Evolutionary conservation across 2,888 invertebrate species (phyloP), one percentile per base, ranked within the genome.

Genomic region (Amiota minor): DNA sequence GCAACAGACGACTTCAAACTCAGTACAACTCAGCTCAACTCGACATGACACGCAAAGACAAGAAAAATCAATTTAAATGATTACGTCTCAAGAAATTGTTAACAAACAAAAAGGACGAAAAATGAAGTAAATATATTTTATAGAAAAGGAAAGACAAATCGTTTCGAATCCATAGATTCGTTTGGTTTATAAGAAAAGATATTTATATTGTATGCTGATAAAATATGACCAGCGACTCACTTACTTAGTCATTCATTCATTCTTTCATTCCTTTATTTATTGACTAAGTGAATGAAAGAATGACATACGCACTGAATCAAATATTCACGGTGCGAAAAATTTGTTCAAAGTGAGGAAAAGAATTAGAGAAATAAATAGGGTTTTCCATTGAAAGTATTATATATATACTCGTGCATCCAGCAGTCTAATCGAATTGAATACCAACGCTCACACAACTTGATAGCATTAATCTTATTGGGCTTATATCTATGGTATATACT

Each of bases 1-100:
- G n/a, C 12, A 16, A 16, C 56, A 56, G 18, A 56, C 10, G 20
- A 53, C 53, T 53, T 6, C 53, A 53, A 10, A 53, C n/a, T 50
- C n/a, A n/a, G n/a, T n/a, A 59, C 20, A 59, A 35, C 35, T 35
- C 4, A 35, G 6, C 35, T 35, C 35, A 35, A 35, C 35, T 35
- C 35, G 76, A 77, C 72, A 35, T 35, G 71, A 76, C 76, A 76
- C 71, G 79, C 72, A 74, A 72, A 61, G 79, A 78, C 86, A 83
- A 82, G 82, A 81, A 83, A 83, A 83, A 84, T 83, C 83, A 83
- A 83, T 83, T 84, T 84, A 85, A 84, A 84, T 85, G 82, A 84
- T 85, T 82, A 79, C 84, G 78, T 82, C 79, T 80, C 18, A 20
- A 65, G 47, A 68, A 68, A 68, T 68, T 68, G 67, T 50, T 53